Conservation (phyloP, 2,797 vertebrate species). For the Ispidina picta region DNA sequence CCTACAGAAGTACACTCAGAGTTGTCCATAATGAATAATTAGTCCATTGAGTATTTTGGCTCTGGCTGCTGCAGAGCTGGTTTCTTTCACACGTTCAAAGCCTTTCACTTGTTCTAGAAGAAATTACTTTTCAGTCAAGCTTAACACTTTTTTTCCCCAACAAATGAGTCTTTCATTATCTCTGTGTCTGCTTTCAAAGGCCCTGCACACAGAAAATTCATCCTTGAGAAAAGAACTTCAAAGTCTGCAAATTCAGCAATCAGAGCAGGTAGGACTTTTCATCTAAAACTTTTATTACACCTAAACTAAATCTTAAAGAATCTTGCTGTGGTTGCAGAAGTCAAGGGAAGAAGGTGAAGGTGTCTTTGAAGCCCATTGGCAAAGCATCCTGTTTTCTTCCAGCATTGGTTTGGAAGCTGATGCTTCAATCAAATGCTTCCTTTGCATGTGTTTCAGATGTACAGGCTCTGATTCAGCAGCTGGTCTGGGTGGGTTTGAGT, state of each 20-base stretch:
- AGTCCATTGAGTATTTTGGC: background rate
- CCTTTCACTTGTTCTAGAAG: slow-evolving; percentile 19
- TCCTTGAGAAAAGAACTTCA: slow-evolving; percentile 84
- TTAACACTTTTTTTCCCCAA: background rate
- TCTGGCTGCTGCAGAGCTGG: background rate
- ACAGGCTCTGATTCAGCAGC: background rate
- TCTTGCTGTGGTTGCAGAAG: slow-evolving; percentile 60
- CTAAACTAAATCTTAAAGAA: slow-evolving; percentile 45
- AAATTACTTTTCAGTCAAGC: slow-evolving; percentile 8
- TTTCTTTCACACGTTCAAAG: slow-evolving; percentile 22
- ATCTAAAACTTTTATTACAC: slow-evolving; percentile 63
- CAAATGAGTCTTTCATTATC: slow-evolving; percentile 55
- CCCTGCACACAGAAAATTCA: slow-evolving; percentile 82
- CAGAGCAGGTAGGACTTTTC: slow-evolving; percentile 83
- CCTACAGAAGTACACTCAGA: background rate
- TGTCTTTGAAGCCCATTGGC: slow-evolving; percentile 47
- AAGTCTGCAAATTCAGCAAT: slow-evolving; percentile 80
- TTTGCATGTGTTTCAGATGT: background rate
- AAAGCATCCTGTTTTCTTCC: slow-evolving; percentile 38
- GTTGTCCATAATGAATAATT: background rate
- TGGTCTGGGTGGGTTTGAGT: background rate
- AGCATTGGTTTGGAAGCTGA: background rate
- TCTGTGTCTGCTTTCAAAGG: slow-evolving; percentile 77
- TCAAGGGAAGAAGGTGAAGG: slow-evolving; percentile 30
- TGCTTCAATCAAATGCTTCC: background rate